Base-by-base conservation (phyloP, 2,113 vertebrate genomes). In the Aphyosemion australe region DNA sequence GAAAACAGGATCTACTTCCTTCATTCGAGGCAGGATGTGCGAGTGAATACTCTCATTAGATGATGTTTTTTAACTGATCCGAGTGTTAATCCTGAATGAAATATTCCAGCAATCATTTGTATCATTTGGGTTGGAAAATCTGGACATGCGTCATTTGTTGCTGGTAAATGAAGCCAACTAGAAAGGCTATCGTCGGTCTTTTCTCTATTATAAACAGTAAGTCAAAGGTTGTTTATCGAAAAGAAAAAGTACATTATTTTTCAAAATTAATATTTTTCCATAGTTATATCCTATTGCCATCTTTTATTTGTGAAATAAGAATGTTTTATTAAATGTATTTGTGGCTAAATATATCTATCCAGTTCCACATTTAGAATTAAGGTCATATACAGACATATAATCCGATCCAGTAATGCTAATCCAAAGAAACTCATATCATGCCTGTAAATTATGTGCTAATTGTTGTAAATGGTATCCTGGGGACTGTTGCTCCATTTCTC, bases 401-500 rank as follows among this genome's bases (percentile, higher is more conserved):
- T 26, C 26, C 1, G 9, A 53, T 21, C 8, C 6, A 12, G 12
- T 26, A 58, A 65, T 65, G 18, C 11, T 10, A 42, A 6, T 48
- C 32, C 18, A 16, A 16, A 19, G 20, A 50, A 18, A 50, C 43
- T 3, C 49, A 56, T 13, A 70, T 54, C 37, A 49, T 62, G 16
- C 12, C 34, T 50, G 1, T 55, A 43, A 54, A 62, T 66, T 19
- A 51, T 51, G 15, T 12, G 41, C 13, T 79, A 60, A 69, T 46
- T 60, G 47, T 32, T 49, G 12, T 65, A 60, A 82, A 69, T 61
- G 53, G n/a, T 56, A 19, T 56, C 53, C 53, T 56, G 52, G 8
- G 31, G 16, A 37, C 46, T 26, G 20, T 76, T 69, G 72, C 66
- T 63, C 54, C 50, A 12, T 74, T 64, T 37, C 51, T 67, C 42